Evolutionary conservation across 2,888 invertebrate species (phyloP).

Genomic region (Protonemura montana): DNA sequence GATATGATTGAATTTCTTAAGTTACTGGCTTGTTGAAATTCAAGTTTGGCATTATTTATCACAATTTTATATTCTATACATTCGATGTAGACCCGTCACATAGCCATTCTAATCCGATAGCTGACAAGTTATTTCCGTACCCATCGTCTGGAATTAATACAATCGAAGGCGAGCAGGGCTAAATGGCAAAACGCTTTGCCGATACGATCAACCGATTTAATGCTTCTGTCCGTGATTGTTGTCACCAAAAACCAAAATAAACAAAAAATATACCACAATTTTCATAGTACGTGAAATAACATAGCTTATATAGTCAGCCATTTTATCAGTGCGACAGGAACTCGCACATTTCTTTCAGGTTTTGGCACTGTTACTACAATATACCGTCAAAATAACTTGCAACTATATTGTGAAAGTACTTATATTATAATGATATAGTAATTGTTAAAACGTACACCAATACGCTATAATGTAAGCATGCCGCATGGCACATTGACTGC

Average conservation of each 20-base stretch:
- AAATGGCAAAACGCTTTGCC: not conserved
- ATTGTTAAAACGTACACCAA: constrained; percentile 37
- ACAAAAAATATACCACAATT: constrained; percentile 9
- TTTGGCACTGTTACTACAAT: not conserved
- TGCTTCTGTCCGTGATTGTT: constrained; percentile 61
- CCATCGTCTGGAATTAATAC: not conserved
- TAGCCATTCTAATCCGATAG: not conserved
- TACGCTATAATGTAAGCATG: not conserved
- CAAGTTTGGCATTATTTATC: not conserved
- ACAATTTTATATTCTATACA: not conserved
- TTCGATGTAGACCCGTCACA: not conserved
- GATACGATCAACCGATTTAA: not conserved
- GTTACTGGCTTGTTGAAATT: constrained; percentile 7
- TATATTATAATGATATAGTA: constrained; percentile 26
- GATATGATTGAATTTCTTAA: not conserved
- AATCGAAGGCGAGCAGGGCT: not conserved
- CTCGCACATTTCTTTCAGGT: constrained; percentile 8
- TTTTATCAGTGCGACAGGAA: not conserved
- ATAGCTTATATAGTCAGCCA: not conserved
- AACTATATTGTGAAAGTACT: not conserved
- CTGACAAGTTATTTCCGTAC: not conserved
- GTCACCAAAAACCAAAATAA: constrained; percentile 56
- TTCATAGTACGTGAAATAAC: not conserved
- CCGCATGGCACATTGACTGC: constrained; percentile 31
- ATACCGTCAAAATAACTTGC: constrained; percentile 15